Conservation (phyloP, 1,140 invertebrate genomes). For the Drosophila gunungcola region DNA sequence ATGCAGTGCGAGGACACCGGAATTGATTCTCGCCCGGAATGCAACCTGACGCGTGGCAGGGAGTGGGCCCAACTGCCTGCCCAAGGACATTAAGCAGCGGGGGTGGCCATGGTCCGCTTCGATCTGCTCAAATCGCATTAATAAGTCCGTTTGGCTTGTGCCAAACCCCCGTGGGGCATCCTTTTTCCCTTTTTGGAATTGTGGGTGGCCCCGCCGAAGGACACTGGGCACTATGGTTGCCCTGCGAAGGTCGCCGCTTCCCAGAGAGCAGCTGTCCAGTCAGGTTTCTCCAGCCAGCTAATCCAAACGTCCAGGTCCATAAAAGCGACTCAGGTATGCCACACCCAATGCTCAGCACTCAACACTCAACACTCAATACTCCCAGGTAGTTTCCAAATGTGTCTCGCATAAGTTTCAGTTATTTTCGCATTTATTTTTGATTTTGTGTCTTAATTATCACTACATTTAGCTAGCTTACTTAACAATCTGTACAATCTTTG, state of each 20-base stretch:
- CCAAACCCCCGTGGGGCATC: constrained; percentile 46
- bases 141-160: constrained; percentile 67
- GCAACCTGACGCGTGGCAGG: constrained; percentile 55
- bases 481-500: constrained; percentile 54
- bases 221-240: constrained; percentile 19
- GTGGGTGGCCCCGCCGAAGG: constrained; percentile 64
- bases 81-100: constrained; percentile 20
- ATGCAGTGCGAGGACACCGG: constrained; percentile 22
- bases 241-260: constrained; percentile 6
- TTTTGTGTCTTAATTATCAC: constrained; percentile 24
- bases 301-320: constrained; percentile 37
- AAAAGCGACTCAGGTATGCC: constrained; percentile 28
- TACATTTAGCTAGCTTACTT: constrained; percentile 30
- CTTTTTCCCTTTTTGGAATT: neutral
- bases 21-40: constrained; percentile 20
- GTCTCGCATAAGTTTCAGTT: constrained; percentile 17
- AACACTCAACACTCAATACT: neutral
- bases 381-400: constrained; percentile 17
- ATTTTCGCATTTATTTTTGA: constrained; percentile 46
- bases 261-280: constrained; percentile 14
- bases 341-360: neutral
- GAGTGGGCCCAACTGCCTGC: constrained; percentile 15
- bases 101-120: constrained; percentile 8
- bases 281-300: constrained; percentile 43
- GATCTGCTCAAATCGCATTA: constrained; percentile 60